Evolutionary conservation across 1,140 invertebrate species (phyloP), one percentile per base, ranked within the genome.

Genomic region (Drosophila sp.): DNA sequence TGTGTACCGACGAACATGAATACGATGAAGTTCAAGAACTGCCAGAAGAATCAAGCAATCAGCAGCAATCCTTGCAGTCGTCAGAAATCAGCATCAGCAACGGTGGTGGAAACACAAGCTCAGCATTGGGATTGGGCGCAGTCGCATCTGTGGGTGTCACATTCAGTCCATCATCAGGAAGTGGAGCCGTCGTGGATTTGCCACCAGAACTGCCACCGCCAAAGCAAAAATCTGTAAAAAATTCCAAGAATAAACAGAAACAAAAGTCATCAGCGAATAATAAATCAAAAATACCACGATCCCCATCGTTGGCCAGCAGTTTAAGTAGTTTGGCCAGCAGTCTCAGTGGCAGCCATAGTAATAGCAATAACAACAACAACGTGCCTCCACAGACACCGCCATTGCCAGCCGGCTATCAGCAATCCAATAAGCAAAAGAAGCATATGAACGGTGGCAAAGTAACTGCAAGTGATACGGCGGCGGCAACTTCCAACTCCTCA

Each of bases 1-100:
- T 91, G 76, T 86, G 89, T 66, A 87, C 76, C 70, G 90, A 91
- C 67, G 90, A 91, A 66, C 87, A 91, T 91, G 90, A 91, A 54
- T 90, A 91, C 91, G 90, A 91, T 83, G 90, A 91, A 58, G 90
- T 91, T 71, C 80, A 90, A 68, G 90, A 91, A 65, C 62, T 89
- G 64, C 86, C 90, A 83, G 86, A 90, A 69, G 83, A 90, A 80
- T 76, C 87, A 80, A 91, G 70, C 69, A 76, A 75, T 76, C 76
- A 78, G 70, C 17, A 17, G 17, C 17, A 17, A 17, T 68, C 72
- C 73, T 58, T 66, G 69, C 78, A 80, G 74, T 71, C 80, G 76
- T 70, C 84, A 74, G 57, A 85, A 75, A 80, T 63, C 61, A 62
- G 60, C 40, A 81, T 47, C 55, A 72, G 54, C 57, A 73, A 64